Conservation (phyloP, 2,888 invertebrate genomes). For the Drosophila mayaguana region DNA sequence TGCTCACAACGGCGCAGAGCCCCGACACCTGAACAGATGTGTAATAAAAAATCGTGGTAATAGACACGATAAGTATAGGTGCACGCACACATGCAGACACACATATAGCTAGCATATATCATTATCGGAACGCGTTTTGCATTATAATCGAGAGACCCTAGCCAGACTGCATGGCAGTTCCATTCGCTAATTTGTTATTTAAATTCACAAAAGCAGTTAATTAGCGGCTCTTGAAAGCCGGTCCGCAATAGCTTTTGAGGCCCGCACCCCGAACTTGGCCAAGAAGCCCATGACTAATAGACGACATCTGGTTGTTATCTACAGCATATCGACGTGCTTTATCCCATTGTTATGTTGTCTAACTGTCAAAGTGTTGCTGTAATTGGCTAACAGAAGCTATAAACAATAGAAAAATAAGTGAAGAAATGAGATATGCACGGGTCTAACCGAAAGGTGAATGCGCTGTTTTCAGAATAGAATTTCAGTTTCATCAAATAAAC, state of each 20-base stretch:
- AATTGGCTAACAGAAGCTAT: slow-evolving; percentile 43
- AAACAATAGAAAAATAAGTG: slow-evolving; percentile 22
- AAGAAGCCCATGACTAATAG: slow-evolving; percentile 34
- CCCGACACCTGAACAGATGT: slow-evolving; percentile 49
- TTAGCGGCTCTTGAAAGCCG: slow-evolving; percentile 44
- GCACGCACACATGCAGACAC: slow-evolving; percentile 4
- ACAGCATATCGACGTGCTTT: slow-evolving; percentile 24
- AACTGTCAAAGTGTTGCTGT: slow-evolving; percentile 48
- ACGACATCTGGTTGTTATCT: slow-evolving; percentile 28
- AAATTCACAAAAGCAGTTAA: slow-evolving; percentile 52
- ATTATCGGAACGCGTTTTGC: slow-evolving; percentile 69
- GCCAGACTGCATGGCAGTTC: slow-evolving; percentile 71
- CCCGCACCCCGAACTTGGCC: slow-evolving; percentile 1
- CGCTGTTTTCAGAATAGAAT: neutral
- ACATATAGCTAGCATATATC: slow-evolving; percentile 27
- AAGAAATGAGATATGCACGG: neutral
- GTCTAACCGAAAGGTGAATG: neutral
- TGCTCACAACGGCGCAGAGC: slow-evolving; percentile 62
- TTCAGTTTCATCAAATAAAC: too few species aligned
- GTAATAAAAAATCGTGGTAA: slow-evolving; percentile 50
- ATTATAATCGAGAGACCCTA: slow-evolving; percentile 60
- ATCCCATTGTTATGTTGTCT: slow-evolving; percentile 36
- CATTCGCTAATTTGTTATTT: slow-evolving; percentile 68
- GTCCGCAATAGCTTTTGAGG: slow-evolving; percentile 10
- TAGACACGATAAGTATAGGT: slow-evolving; percentile 37